phyloP scores from a whole-genome alignment of 2,797 vertebrate species.

The Tenualosa thibaudeaui region DNA sequence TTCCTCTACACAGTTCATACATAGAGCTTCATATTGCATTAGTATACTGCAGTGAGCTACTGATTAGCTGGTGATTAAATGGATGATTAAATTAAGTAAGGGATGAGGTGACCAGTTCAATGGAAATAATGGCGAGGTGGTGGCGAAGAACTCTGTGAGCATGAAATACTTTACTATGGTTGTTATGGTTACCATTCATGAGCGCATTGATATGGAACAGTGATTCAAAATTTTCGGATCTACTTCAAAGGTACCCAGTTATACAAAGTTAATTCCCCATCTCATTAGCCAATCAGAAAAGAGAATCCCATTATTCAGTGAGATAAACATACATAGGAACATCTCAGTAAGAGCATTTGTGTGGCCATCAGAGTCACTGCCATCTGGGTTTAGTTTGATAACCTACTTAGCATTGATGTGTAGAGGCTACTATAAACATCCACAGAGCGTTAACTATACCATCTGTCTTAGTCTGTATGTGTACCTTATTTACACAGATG shows the following conservation, averaged over 20 bases:
- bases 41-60: neutral
- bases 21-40: neutral
- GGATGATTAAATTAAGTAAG: neutral
- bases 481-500: neutral
- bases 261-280: no score
- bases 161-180: no score
- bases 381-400: constrained; percentile 15
- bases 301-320: no score
- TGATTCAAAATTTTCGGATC: no score
- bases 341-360: neutral
- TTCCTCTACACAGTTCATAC: neutral
- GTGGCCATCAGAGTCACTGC: neutral
- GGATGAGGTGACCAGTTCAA: no score
- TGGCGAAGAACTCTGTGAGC: no score
- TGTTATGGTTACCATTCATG: no score
- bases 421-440: constrained; percentile 14
- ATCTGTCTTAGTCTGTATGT: neutral
- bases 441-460: constrained; percentile 3
- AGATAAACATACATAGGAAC: neutral
- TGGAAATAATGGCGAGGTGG: no score
- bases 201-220: no score
- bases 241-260: no score
- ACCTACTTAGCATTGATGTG: constrained; percentile 5
- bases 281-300: no score
- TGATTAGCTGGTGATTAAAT: neutral